A percentile compares a stretch with the other conserved stretches of the same genome.
Evolutionary conservation across 2,797 vertebrate species (phyloP).

Genomic region (Gallinago stenura): DNA sequence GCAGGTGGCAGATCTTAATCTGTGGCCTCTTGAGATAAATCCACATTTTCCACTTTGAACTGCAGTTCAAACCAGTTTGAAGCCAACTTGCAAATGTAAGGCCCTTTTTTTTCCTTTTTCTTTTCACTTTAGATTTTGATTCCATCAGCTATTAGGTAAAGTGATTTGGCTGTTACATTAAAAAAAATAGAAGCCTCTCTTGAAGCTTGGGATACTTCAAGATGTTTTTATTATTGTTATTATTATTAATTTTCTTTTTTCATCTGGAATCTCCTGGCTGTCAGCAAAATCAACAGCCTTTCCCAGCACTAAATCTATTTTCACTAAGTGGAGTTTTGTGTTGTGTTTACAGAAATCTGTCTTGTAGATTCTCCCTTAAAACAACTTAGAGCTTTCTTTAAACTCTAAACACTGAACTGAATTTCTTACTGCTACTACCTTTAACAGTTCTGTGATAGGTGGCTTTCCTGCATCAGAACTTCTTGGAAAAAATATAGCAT

Average conservation of each 20-base stretch:
- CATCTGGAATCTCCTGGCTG: not conserved
- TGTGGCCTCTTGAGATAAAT: conserved; percentile 21
- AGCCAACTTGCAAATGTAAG: not conserved
- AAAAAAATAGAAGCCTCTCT: not conserved
- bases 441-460: not conserved
- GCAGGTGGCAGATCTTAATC: conserved; percentile 50
- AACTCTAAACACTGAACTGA: not conserved
- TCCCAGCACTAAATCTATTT: not conserved
- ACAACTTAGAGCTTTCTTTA: not conserved
- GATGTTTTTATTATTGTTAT: not conserved
- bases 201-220: not conserved
- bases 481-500: not conserved
- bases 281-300: not conserved
- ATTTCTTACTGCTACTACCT: not conserved
- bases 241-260: not conserved
- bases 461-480: not conserved
- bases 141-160: not conserved
- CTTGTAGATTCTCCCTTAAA: not conserved
- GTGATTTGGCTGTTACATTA: not conserved
- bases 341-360: not conserved
- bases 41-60: conserved; percentile 41
- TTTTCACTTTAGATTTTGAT: not conserved
- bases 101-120: not conserved
- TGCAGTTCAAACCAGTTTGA: conserved; percentile 1
- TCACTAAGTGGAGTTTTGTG: not conserved